Evolutionary conservation across 2,888 invertebrate species (phyloP).

Genomic region (Apamea monoglypha): DNA sequence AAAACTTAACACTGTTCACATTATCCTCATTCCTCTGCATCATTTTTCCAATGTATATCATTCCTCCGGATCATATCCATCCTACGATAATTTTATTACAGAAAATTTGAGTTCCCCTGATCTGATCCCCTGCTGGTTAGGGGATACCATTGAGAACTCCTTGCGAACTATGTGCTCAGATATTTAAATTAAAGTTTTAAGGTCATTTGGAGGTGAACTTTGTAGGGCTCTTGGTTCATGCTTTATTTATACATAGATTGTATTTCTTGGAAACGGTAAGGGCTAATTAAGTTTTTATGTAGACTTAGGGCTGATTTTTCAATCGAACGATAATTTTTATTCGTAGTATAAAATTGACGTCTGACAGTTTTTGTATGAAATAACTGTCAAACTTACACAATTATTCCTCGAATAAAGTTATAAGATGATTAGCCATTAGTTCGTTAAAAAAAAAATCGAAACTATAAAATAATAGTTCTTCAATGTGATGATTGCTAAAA

Average conservation of each 20-base stretch:
- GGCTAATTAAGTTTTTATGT: neutral
- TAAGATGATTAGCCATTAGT: too few relatives aligned
- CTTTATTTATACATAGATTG: neutral
- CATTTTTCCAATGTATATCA: too few relatives aligned
- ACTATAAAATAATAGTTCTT: neutral
- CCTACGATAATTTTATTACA: too few relatives aligned
- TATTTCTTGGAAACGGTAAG: conserved; percentile 9
- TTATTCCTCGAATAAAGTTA: too few relatives aligned
- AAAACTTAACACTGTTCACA: neutral
- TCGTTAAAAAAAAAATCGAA: neutral
- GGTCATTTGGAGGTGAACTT: conserved; percentile 8
- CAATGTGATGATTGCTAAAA: neutral
- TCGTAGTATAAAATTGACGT: too few relatives aligned
- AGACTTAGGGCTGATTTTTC: too few relatives aligned
- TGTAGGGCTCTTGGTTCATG: neutral
- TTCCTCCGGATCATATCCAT: too few relatives aligned
- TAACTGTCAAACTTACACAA: too few relatives aligned
- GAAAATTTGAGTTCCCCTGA: too few relatives aligned
- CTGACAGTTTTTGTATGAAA: too few relatives aligned
- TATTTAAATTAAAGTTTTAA: conserved; percentile 12
- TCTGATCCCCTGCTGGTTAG: too few relatives aligned
- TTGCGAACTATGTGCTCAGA: neutral
- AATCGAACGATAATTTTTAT: too few relatives aligned
- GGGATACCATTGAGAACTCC: neutral
- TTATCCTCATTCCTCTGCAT: neutral